Base-by-base conservation (phyloP, 2,797 vertebrate genomes). In the Eurystomus glaucurus region DNA sequence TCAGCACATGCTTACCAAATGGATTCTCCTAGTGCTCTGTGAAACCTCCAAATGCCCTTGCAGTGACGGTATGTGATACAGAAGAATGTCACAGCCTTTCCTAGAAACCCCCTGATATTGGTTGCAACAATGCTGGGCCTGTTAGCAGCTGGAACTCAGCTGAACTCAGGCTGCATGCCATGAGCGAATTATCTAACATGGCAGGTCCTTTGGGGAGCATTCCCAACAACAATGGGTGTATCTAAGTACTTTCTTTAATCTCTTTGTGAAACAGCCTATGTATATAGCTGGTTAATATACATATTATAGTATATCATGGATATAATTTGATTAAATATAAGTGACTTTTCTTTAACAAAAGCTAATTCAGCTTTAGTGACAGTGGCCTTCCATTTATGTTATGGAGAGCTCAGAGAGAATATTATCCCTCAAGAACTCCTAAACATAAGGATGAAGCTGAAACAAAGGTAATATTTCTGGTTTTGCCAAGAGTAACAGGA, bases 131-230 rank as follows among this genome's bases (percentile, higher is more conserved):
- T 3, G 0, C 3, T 0, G 0, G 33, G 13, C 8, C 69, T 35
- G 39, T 57, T 66, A 72, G 74, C 70, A 57, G 50, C 66, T 60
- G 70, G 70, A 85, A 18, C 46, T 78, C 20, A 2, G 4, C 39
- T 58, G 65, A 80, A 39, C 23, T 41, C 8, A 2, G 31, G 61
- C 45, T 57, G 17, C 22, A 18, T 65, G 61, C 45, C 41, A 41
- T 4, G 37, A 61, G n/a, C 0, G 0, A 68, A 8, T 33, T 22
- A 65, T 37, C 5, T 14, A 77, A 72, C 0, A 0, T 35, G 78
- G 76, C 78, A 79, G 39, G 13, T 33, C 16, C 65, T 82, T 46
- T 76, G 1, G 43, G 71, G 66, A 93, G 22, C 21, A 11, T 25
- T 68, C 22, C 51, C 51, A 85, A 6, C 13, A 52, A 14, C 16